Conservation (phyloP, 2,888 invertebrate genomes). For the Operophtera brumata region DNA sequence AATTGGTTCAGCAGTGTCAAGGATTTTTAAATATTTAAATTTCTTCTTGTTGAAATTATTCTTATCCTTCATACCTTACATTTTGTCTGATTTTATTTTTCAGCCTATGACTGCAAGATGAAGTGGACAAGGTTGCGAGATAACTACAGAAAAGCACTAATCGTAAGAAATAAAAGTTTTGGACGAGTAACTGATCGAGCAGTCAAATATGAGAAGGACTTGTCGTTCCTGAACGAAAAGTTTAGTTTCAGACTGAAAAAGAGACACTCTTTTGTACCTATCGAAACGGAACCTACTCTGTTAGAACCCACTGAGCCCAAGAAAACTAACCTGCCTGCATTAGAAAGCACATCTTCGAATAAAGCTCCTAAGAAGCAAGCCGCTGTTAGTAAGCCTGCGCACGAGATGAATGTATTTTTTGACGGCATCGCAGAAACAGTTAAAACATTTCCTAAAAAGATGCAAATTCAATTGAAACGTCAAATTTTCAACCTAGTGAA, state of each 20-base stretch:
- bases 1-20: too few relatives aligned
- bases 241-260: background rate
- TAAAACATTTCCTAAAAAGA: constrained; percentile 13
- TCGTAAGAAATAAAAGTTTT: constrained; percentile 2
- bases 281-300: background rate
- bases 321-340: background rate
- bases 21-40: too few relatives aligned
- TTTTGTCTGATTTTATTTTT: too few relatives aligned
- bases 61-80: too few relatives aligned
- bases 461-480: constrained; percentile 13
- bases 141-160: constrained; percentile 21
- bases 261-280: background rate
- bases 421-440: constrained; percentile 23
- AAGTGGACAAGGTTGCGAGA: constrained; percentile 22
- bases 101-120: constrained; percentile 18
- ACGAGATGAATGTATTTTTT: constrained; percentile 15
- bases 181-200: constrained; percentile 6
- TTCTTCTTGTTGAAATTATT: too few relatives aligned
- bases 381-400: background rate
- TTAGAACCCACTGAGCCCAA: background rate
- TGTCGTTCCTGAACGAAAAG: constrained; percentile 17
- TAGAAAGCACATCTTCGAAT: background rate
- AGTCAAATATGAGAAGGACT: constrained; percentile 15
- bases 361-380: background rate
- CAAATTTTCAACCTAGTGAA: constrained; percentile 18